These are phyloP conservation scores for Trachymyrmex cornetzi DNA, from an alignment of 1,140 invertebrate genomes.

Conservation along the genomic window DNA sequence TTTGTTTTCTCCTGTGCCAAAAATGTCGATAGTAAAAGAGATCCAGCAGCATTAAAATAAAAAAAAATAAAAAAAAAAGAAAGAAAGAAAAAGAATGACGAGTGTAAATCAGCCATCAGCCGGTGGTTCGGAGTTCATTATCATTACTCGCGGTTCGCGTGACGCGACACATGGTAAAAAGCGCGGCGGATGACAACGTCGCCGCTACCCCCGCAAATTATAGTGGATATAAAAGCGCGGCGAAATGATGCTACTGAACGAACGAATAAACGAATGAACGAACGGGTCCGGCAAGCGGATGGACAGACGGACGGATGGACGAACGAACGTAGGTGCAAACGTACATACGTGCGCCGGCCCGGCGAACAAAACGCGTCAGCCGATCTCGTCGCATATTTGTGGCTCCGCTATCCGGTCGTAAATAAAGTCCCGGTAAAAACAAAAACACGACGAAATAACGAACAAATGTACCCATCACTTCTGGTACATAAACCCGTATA, in stretches of 20 bases:
- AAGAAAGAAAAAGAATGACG: slow-evolving; percentile 2
- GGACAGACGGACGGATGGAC: slow-evolving; percentile 23
- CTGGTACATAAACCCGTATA: slow-evolving; percentile 84
- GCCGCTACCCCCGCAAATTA: slow-evolving; percentile 73
- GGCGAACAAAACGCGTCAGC: slow-evolving; percentile 70
- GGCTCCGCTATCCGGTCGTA: slow-evolving; percentile 84
- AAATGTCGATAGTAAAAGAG: slow-evolving; percentile 43
- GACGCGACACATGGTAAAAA: slow-evolving; percentile 57
- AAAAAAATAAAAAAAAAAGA: neutral
- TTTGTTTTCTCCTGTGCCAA: neutral
- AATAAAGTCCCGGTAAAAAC: slow-evolving; percentile 85
- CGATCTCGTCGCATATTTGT: slow-evolving; percentile 83
- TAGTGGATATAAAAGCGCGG: slow-evolving; percentile 78
- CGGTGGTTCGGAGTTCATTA: slow-evolving; percentile 73
- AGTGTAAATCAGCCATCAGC: slow-evolving; percentile 72
- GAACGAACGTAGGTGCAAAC: slow-evolving; percentile 68
- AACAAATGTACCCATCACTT: slow-evolving; percentile 85
- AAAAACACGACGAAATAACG: slow-evolving; percentile 85
- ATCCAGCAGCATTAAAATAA: neutral
- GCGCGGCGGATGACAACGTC: slow-evolving; percentile 62
- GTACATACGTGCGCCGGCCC: slow-evolving; percentile 57
- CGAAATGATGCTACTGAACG: slow-evolving; percentile 73
- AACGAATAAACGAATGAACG: slow-evolving; percentile 53
- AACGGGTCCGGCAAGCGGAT: slow-evolving; percentile 19
- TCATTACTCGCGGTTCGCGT: slow-evolving; percentile 78